These are phyloP conservation scores for Dioctria rufipes DNA, from an alignment of 2,888 invertebrate species.

Conservation along the genomic window DNA sequence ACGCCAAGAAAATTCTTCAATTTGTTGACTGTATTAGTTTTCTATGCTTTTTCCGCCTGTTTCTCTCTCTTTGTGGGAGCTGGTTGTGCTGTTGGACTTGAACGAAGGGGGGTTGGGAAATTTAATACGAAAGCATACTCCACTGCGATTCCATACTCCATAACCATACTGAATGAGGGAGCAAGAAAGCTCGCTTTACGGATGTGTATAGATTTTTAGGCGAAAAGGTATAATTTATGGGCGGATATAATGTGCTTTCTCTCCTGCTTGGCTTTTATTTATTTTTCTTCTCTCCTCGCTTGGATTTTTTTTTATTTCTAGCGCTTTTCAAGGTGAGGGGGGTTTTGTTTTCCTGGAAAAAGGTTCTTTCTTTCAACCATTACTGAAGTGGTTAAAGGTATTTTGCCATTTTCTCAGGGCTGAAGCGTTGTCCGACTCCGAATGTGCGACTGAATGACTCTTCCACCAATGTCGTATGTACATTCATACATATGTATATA, in stretches of 20 bases:
- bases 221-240: slow-evolving; percentile 60
- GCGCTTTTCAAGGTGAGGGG: slow-evolving; percentile 50
- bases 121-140: slow-evolving; percentile 17
- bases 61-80: neutral
- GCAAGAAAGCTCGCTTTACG: slow-evolving; percentile 37
- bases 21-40: slow-evolving; percentile 47
- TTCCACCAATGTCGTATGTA: slow-evolving; percentile 2
- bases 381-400: slow-evolving; percentile 49
- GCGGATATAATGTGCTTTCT: slow-evolving; percentile 59
- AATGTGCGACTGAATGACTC: slow-evolving; percentile 51
- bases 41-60: slow-evolving; percentile 30
- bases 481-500: too few species aligned
- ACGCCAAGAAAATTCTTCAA: slow-evolving; percentile 52
- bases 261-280: slow-evolving; percentile 52
- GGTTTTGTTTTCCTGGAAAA: slow-evolving; percentile 45
- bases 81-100: neutral
- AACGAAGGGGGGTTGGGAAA: slow-evolving; percentile 12
- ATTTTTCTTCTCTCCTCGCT: slow-evolving; percentile 50
- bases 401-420: slow-evolving; percentile 40
- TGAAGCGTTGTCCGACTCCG: slow-evolving; percentile 12
- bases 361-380: slow-evolving; percentile 29
- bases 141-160: too few species aligned
- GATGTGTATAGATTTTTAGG: slow-evolving; percentile 56
- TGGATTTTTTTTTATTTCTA: slow-evolving; percentile 26
- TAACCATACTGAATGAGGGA: slow-evolving; percentile 31